Percentiles rank a stretch among this genome's conserved stretches.
Evolutionary conservation across 1,140 invertebrate genomes (phyloP).

Genomic region (Phthorimaea operculella): DNA sequence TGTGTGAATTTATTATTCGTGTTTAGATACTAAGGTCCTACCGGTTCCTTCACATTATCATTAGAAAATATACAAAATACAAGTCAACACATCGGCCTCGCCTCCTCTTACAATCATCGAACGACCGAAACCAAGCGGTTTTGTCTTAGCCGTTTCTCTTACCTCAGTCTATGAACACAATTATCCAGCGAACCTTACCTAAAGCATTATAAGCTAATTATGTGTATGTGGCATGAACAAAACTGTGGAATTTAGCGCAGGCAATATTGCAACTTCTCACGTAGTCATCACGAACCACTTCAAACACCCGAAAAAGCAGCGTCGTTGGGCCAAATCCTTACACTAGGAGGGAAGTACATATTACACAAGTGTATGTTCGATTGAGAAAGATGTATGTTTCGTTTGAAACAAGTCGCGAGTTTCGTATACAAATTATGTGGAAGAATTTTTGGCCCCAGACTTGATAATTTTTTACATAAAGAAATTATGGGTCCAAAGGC

Average conservation of each 20-base stretch:
- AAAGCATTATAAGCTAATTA: conserved; percentile 66
- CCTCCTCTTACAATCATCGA: background rate
- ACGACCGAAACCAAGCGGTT: conserved; percentile 8
- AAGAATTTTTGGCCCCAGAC: too few species aligned
- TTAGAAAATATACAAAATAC: conserved; percentile 46
- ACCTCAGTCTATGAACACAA: conserved; percentile 65
- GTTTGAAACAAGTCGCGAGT: too few species aligned
- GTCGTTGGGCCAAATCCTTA: too few species aligned
- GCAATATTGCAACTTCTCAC: conserved; percentile 16
- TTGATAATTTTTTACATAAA: too few species aligned
- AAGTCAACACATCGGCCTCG: conserved; percentile 23
- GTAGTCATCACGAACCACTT: too few species aligned
- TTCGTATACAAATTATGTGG: too few species aligned
- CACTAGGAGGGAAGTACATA: too few species aligned
- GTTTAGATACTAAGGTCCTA: conserved; percentile 43
- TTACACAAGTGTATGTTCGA: background rate
- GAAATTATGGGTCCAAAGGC: too few species aligned
- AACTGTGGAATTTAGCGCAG: conserved; percentile 42
- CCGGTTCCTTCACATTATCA: conserved; percentile 27
- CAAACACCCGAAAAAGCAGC: too few species aligned
- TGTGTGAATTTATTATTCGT: conserved; percentile 60
- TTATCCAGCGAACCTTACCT: conserved; percentile 65
- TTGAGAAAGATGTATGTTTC: conserved; percentile 2
- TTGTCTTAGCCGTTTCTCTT: conserved; percentile 11
- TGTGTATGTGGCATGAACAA: conserved; percentile 62